Base-by-base conservation (phyloP, 1,140 invertebrate genomes). In the Ctenoplectra terminalis region DNA sequence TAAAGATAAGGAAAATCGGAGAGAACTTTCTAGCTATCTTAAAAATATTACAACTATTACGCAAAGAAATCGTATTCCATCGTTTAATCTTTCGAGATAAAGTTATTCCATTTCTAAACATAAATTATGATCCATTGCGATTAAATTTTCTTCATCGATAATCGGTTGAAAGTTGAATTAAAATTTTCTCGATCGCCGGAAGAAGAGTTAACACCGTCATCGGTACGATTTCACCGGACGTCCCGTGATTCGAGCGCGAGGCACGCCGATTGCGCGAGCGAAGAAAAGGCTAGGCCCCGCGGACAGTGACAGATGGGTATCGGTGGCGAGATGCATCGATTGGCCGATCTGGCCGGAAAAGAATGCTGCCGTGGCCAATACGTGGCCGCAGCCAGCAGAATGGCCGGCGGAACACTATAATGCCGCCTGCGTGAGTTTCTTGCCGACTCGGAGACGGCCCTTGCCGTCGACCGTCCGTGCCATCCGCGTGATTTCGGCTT, bases 241-340 rank as follows among this genome's bases (percentile, higher is more conserved):
- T 31, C 15, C 20, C 40, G 20, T 23, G 70, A 54, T 43, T 31
- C 37, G 34, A 46, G 26, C 77, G 50, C 40, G 40, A 40, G 40
- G 48, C 67, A 37, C 67, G 67, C 31, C 67, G 46, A 23, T 52
- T 48, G 67, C 67, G 67, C 63, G 75, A 74, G 74, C 78, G 82
- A 87, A 86, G 80, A 86, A 88, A 91, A 88, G 87, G 85, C 90
- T 83, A 83, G 83, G 85, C 88, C 85, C 81, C 63, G 83, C 58
- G 87, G 93, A 93, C 93, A 93, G 91, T 93, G 93, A 93, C 93
- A 93, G 93, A 93, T 93, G 92, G 90, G 91, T 92, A 93, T 93
- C 93, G 92, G 90, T 89, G 86, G 80, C 84, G 90, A 93, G 92
- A 93, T 93, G 92, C 92, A 93, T 93, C 92, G 92, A 93, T 93